phyloP scores from a whole-genome alignment of 1,140 invertebrate species.

The Hyphantria cunea region DNA sequence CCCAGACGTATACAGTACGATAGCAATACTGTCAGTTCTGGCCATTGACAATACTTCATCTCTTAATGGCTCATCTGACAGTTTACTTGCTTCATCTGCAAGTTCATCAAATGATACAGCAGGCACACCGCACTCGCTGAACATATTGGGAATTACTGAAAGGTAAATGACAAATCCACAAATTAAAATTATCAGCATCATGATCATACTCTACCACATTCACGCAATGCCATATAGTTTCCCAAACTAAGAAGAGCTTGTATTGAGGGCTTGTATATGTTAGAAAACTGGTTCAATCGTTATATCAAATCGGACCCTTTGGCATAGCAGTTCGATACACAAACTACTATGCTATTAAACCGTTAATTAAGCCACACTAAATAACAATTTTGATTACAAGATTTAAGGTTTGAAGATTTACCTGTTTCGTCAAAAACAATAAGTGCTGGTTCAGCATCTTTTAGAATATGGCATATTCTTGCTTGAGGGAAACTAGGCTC shows the following conservation, averaged over 20 bases:
- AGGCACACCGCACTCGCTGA: conserved; percentile 60
- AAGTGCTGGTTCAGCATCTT: conserved; percentile 87
- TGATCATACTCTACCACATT: too few species aligned
- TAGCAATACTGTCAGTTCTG: conserved; percentile 82
- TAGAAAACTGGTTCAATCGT: too few species aligned
- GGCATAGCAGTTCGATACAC: too few species aligned
- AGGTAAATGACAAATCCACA: conserved; percentile 5
- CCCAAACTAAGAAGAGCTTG: too few species aligned
- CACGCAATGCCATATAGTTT: too few species aligned
- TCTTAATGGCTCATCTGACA: conserved; percentile 59
- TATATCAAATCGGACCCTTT: too few species aligned
- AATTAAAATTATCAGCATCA: too few species aligned
- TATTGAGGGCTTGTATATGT: too few species aligned
- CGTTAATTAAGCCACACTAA: too few species aligned
- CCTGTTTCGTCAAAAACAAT: conserved; percentile 85
- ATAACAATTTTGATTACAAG: too few species aligned
- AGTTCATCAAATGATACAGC: conserved; percentile 78
- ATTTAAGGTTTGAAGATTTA: too few species aligned
- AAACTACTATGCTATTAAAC: too few species aligned
- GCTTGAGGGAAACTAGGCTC: conserved; percentile 89
- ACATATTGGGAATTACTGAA: conserved; percentile 67
- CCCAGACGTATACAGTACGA: conserved; percentile 95
- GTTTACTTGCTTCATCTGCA: conserved; percentile 63
- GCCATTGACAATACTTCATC: conserved; percentile 47
- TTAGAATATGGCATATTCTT: conserved; percentile 89